Percentiles rank a stretch among this genome's conserved stretches.
These are phyloP conservation scores for Bombus soroeensis DNA, from an alignment of 1,140 invertebrate genomes.

Conservation along the genomic window DNA sequence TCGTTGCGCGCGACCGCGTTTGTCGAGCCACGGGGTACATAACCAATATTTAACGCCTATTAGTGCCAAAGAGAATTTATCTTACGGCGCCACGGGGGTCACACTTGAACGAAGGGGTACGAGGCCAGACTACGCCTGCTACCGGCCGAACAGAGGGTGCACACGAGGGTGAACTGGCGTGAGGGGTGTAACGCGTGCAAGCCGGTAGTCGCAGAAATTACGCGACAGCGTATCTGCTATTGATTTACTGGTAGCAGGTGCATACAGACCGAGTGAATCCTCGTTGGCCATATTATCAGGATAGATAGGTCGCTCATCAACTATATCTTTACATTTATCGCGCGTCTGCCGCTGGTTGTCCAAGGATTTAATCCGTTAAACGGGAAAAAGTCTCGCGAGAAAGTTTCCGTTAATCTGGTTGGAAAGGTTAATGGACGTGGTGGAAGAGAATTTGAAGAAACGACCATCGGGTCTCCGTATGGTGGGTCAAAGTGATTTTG, in stretches of 20 bases:
- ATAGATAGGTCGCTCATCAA: conserved; percentile 41
- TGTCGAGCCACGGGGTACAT: conserved; percentile 56
- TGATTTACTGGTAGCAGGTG: conserved; percentile 73
- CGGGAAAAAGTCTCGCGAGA: neutral
- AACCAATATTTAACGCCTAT: conserved; percentile 75
- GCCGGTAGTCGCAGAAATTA: conserved; percentile 62
- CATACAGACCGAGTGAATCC: conserved; percentile 63
- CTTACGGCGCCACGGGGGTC: conserved; percentile 61
- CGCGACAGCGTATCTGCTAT: conserved; percentile 71
- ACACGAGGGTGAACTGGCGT: conserved; percentile 1
- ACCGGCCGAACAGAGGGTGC: neutral
- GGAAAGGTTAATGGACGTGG: neutral
- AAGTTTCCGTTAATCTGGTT: neutral
- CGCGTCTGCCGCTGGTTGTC: too few relatives aligned
- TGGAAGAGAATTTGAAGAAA: neutral
- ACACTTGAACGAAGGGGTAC: conserved; percentile 33
- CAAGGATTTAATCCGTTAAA: neutral
- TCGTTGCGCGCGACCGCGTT: conserved; percentile 42
- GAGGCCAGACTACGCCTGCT: neutral
- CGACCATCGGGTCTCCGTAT: neutral
- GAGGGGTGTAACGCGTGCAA: conserved; percentile 26
- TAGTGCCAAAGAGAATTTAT: conserved; percentile 76
- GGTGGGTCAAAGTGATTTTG: neutral
- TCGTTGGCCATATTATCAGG: conserved; percentile 57
- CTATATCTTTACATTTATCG: neutral